Conservation (phyloP, 2,113 vertebrate species). For the Aepyceros melampus region DNA sequence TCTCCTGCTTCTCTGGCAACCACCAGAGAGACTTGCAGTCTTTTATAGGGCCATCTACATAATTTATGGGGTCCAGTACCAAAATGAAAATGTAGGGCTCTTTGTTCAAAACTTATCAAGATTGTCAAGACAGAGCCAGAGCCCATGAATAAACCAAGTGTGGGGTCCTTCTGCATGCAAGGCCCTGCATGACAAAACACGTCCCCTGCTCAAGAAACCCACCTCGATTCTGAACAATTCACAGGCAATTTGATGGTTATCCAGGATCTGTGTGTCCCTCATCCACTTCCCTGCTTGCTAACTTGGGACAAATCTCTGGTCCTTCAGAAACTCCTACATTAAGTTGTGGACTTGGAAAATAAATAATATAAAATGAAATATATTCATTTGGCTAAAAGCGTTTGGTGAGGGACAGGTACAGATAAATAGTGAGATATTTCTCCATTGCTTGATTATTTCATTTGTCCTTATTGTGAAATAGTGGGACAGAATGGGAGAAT, state of each 20-base stretch:
- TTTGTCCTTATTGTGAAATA: background rate
- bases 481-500: background rate
- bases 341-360: background rate
- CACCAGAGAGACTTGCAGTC: background rate
- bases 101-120: background rate
- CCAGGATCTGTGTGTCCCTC: background rate
- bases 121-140: background rate
- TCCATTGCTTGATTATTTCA: background rate
- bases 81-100: background rate
- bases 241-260: background rate
- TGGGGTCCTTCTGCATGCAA: background rate
- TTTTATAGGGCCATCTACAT: background rate
- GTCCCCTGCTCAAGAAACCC: background rate
- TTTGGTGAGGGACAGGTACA: background rate
- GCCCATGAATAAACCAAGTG: background rate
- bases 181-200: background rate
- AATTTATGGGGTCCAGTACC: background rate
- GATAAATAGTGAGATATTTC: background rate
- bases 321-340: background rate
- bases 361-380: background rate
- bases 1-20: background rate
- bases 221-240: background rate
- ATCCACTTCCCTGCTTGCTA: background rate
- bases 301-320: background rate
- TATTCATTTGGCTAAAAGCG: background rate